Evolutionary conservation across 2,797 vertebrate species (phyloP).

Genomic region (Malurus leucopterus): DNA sequence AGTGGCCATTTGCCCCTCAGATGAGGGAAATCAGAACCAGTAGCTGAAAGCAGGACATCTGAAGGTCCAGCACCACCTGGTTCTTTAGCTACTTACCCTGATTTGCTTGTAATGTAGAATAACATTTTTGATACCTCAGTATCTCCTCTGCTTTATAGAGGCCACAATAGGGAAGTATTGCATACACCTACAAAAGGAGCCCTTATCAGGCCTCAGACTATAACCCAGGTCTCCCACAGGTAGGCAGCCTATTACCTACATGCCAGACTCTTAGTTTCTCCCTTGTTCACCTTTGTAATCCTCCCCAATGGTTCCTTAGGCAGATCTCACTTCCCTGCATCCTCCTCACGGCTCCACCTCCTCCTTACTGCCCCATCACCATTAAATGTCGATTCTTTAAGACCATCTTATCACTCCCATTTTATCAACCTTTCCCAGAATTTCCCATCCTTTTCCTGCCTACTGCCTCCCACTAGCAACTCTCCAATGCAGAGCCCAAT

Average conservation of each 20-base stretch:
- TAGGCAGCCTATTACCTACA: not conserved
- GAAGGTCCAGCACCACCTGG: not conserved
- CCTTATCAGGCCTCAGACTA: not conserved
- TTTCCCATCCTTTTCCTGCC: not conserved
- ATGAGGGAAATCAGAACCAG: not conserved
- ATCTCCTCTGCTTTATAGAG: not conserved
- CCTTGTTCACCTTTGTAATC: not conserved
- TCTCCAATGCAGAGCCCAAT: not conserved
- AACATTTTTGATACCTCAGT: not conserved
- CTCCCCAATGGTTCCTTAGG: not conserved
- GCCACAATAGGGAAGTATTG: not conserved
- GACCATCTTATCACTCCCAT: not conserved
- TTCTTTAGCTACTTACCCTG: not conserved
- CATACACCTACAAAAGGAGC: not conserved
- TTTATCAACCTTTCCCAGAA: not conserved
- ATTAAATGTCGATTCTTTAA: not conserved
- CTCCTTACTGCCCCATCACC: not conserved
- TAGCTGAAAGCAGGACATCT: not conserved
- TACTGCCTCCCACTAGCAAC: not conserved
- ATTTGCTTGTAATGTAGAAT: not conserved
- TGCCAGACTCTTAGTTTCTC: not conserved
- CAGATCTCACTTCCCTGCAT: not conserved
- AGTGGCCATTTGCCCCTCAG: not conserved
- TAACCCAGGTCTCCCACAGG: not conserved
- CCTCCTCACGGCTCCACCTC: not conserved